Evolutionary conservation across 2,888 invertebrate genomes (phyloP), one percentile per base, ranked within the genome.

Genomic region (Cordilura impudica): DNA sequence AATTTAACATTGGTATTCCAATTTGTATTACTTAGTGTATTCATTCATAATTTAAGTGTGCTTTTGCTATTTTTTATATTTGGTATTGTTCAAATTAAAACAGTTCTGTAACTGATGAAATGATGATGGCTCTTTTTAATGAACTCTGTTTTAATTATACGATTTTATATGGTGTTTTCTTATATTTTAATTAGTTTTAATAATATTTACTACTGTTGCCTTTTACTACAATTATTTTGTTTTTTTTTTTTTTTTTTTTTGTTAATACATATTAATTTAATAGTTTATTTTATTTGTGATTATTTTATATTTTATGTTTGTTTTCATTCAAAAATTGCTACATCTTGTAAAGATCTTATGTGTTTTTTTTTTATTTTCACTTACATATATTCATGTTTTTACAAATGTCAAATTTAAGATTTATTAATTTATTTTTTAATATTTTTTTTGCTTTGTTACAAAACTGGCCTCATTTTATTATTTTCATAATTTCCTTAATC

Each of bases 171-270:
- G n/a, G n/a, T n/a, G n/a, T n/a, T n/a, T n/a, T n/a, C n/a, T n/a
- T n/a, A n/a, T n/a, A n/a, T n/a, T n/a, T n/a, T n/a, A n/a, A 54
- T 43, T 26, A 26, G 10, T 26, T 43, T 14, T 43, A 14, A n/a
- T 51, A 49, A 65, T 65, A 49, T 65, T 65, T 12, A 35, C 63
- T 65, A 65, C 51, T 31, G 31, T 12, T 49, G n/a, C n/a, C n/a
- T n/a, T 35, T 63, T 49, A 35, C 60, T 60, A 60, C 26, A 49
- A 49, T 14, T 31, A 14, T 21, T 7, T 58, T 8, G 4, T 16
- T 39, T 39, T 16, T 58, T 23, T 7, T 56, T n/a, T 10, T 35
- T n/a, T 39, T 19, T 19, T 35, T 39, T 19, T 18, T 58, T 39
- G 19, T 39, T 14, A 43, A 58, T 14, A 14, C 5, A 14, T 26